phyloP scores from a whole-genome alignment of 2,113 vertebrate genomes.

The Alces alces region DNA sequence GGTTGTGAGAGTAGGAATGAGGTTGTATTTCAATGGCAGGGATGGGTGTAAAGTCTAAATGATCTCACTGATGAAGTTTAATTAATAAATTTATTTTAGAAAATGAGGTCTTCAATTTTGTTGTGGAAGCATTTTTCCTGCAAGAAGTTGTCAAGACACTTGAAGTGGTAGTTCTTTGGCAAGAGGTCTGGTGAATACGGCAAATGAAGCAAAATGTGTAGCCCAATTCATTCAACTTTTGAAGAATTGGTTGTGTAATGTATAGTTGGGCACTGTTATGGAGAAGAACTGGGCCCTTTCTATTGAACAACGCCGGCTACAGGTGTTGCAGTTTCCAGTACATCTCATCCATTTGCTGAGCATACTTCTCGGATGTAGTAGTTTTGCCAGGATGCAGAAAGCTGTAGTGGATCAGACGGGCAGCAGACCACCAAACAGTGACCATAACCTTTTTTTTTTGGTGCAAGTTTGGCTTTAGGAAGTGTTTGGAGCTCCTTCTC shows the following conservation, averaged over 20 bases:
- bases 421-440: not conserved
- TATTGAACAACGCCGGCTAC: fast-evolving
- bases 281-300: not conserved
- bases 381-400: not conserved
- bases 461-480: not conserved
- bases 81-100: not conserved
- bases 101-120: not conserved
- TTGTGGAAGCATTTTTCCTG: not conserved
- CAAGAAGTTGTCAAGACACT: not conserved
- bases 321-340: not conserved
- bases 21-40: not conserved
- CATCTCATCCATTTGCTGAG: not conserved
- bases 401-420: not conserved
- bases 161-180: not conserved
- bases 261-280: not conserved
- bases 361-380: not conserved
- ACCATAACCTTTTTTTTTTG: not conserved
- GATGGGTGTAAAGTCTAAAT: not conserved
- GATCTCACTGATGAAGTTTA: not conserved
- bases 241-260: not conserved
- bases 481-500: not conserved
- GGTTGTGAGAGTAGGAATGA: not conserved
- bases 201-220: not conserved
- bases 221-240: not conserved
- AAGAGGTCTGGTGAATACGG: not conserved